Evolutionary conservation across 2,797 vertebrate genomes (phyloP), one percentile per base, ranked within the genome.

Genomic region (Phrynocephalus guinanensis): DNA sequence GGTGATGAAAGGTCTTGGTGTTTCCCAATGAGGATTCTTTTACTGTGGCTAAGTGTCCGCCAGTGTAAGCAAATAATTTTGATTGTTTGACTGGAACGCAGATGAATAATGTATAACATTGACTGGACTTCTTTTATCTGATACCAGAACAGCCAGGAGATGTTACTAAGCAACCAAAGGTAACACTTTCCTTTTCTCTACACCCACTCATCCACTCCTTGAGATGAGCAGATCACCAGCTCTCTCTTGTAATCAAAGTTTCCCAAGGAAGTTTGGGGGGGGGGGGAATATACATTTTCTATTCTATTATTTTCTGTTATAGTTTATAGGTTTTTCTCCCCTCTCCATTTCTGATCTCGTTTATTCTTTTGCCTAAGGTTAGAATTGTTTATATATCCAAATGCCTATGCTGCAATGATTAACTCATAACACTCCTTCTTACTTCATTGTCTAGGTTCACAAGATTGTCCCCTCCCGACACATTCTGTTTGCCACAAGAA

Each of bases 101-200:
- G 90, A 96, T 97, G 96, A 97, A 97, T 97, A 97, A 97, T 96
- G 94, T 92, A 97, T 96, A 96, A 95, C 86, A 78, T 96, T 93
- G 94, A 95, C 93, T 96, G 95, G 95, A 97, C 95, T 96, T 96
- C 94, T 95, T 96, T 97, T 95, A 96, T 96, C 95, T 95, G 95
- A 96, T 97, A 96, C 26, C 79, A 95, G 97, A 96, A 96, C 92
- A 96, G 94, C 95, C 96, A 96, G 95, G 95, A 93, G 93, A 93
- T 71, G 96, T 97, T 97, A 97, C 97, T 96, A 97, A 96, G 97
- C 96, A 97, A 97, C 97, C 67, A 94, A 96, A 96, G 95, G 96
- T 96, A 96, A 96, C 94, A 97, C 96, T 96, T 96, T 30, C 90
- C 94, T 95, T 94, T 93, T 92, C 94, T 93, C 93, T 91, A 94